Conservation (phyloP, 2,113 vertebrate species). For the Zosterops japonicus region DNA sequence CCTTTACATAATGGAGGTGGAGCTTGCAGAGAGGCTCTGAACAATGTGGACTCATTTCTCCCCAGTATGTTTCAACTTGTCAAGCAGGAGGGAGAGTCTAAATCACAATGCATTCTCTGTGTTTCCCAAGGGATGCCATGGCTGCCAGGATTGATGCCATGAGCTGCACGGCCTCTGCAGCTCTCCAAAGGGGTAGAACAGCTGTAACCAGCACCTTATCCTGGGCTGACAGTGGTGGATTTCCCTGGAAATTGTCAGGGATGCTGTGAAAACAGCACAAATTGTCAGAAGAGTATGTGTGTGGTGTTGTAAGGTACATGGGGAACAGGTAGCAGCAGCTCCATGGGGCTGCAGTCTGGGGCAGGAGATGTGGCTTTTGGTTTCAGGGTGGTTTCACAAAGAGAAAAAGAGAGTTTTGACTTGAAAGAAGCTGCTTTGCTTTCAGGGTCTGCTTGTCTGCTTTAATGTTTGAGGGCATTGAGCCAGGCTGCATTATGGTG, state of each 20-base stretch:
- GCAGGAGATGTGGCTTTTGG: background rate
- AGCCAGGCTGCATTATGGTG: constrained; percentile 51
- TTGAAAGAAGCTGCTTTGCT: constrained; percentile 35
- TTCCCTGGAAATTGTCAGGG: background rate
- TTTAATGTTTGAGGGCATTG: constrained; percentile 48
- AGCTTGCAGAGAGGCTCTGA: background rate
- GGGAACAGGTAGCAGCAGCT: background rate
- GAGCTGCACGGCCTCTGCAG: background rate
- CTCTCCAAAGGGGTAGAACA: background rate
- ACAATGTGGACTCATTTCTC: background rate
- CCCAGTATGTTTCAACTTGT: background rate
- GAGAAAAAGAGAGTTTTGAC: background rate
- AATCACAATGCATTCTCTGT: background rate
- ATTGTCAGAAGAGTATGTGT: background rate
- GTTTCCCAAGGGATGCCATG: background rate
- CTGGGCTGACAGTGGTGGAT: background rate
- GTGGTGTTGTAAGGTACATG: background rate
- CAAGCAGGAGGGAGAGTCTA: background rate
- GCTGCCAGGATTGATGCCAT: background rate
- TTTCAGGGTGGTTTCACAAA: background rate
- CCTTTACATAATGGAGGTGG: background rate
- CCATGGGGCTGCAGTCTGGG: background rate
- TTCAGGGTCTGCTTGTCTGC: background rate
- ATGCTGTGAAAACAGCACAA: background rate
- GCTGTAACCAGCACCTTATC: background rate